Evolutionary conservation across 1,140 invertebrate species (phyloP).

Genomic region (Venturia canescens): DNA sequence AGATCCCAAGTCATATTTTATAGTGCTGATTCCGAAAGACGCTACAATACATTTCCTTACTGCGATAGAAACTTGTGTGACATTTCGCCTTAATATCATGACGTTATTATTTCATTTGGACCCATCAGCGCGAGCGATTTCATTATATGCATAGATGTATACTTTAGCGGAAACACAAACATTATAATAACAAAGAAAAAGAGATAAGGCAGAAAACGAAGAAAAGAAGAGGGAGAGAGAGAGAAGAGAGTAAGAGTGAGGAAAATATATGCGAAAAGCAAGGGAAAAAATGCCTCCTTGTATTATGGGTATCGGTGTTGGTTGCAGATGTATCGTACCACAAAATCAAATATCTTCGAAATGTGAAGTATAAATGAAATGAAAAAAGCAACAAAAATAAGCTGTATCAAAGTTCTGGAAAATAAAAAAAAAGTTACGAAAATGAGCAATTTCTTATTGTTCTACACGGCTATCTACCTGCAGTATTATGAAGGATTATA

Average conservation of each 20-base stretch:
- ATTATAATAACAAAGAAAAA: background rate
- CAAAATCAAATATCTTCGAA: constrained; percentile 38
- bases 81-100: background rate
- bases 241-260: background rate
- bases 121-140: background rate
- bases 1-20: too few relatives aligned
- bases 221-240: background rate
- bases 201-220: background rate
- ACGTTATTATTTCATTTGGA: background rate
- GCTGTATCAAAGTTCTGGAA: background rate
- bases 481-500: too few relatives aligned
- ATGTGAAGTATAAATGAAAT: constrained; percentile 29
- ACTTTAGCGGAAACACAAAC: background rate
- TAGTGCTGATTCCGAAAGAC: too few relatives aligned
- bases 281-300: constrained; percentile 5
- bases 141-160: constrained; percentile 3
- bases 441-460: background rate
- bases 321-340: constrained; percentile 14
- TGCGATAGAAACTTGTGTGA: background rate
- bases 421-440: background rate
- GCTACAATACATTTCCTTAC: too few relatives aligned
- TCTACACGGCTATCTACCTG: too few relatives aligned
- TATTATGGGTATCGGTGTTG: constrained; percentile 23
- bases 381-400: background rate
- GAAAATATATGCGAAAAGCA: background rate